phyloP scores from a whole-genome alignment of 2,113 vertebrate species.

The Dendropsophus ebraccatus region DNA sequence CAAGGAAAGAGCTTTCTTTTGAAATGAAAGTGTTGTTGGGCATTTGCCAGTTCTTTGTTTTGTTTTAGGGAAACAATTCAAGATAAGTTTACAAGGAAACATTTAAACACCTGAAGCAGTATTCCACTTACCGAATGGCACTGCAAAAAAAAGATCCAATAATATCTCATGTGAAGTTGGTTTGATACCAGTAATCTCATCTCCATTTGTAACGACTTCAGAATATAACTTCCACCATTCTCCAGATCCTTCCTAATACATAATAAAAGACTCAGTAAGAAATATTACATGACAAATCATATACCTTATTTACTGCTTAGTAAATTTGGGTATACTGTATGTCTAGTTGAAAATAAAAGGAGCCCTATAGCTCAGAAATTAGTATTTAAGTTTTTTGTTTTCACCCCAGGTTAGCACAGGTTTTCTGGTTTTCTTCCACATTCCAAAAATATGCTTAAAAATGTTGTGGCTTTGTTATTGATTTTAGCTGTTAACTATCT shows the following conservation, averaged over 20 bases:
- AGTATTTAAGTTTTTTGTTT: too few relatives aligned
- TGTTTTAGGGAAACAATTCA: background rate
- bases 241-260: slow-evolving; percentile 69
- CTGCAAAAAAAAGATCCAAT: slow-evolving; percentile 68
- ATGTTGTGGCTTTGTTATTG: too few relatives aligned
- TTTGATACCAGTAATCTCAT: slow-evolving; percentile 67
- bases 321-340: too few relatives aligned
- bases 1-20: slow-evolving; percentile 5
- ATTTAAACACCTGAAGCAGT: background rate
- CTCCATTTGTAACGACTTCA: slow-evolving; percentile 64
- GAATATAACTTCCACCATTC: slow-evolving; percentile 70
- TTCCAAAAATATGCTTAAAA: too few relatives aligned
- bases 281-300: background rate
- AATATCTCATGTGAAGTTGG: slow-evolving; percentile 68
- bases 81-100: background rate
- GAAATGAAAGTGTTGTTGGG: background rate
- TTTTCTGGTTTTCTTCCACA: too few relatives aligned
- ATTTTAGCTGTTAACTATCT: too few relatives aligned
- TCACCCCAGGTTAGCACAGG: too few relatives aligned
- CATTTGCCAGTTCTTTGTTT: background rate
- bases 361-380: too few relatives aligned
- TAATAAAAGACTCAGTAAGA: background rate
- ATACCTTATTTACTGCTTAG: too few relatives aligned
- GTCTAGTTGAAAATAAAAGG: too few relatives aligned
- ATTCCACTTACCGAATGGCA: slow-evolving; percentile 66